Percentiles rank a stretch among this genome's conserved stretches.
Conservation (phyloP, 2,888 invertebrate species). For the Pachycephus smyrnensis region DNA sequence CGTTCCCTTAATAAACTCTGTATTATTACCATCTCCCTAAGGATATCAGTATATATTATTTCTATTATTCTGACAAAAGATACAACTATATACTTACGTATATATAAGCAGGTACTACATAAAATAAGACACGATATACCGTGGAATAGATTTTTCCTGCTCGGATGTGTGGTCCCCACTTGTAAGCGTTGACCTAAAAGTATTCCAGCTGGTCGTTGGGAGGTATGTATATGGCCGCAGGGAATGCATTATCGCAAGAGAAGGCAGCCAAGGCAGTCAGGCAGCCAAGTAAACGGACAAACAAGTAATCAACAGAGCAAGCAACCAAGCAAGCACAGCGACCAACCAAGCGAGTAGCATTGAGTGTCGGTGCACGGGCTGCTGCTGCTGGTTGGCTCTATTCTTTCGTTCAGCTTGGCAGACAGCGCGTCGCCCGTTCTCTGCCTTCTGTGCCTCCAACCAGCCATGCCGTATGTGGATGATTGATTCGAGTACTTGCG, state of each 20-base stretch:
- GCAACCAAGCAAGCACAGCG: not conserved
- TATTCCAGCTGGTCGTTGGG: conserved; percentile 27
- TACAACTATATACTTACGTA: not conserved
- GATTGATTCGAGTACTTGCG: not conserved
- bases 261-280: conserved; percentile 14
- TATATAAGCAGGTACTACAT: not conserved
- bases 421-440: conserved; percentile 14
- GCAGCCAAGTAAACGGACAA: conserved; percentile 20
- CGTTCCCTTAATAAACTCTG: not conserved
- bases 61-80: not conserved
- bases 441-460: not conserved
- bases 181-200: conserved; percentile 35
- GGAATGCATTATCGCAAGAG: conserved; percentile 16
- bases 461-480: not conserved
- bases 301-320: conserved; percentile 8
- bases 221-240: conserved; percentile 10
- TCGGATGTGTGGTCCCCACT: conserved; percentile 26
- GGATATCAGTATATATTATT: not conserved
- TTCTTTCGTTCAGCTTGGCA: conserved; percentile 9
- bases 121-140: not conserved
- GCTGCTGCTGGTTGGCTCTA: not conserved
- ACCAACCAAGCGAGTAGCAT: not conserved
- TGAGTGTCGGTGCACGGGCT: not conserved
- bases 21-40: not conserved
- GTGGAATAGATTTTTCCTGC: conserved; percentile 31